Conservation (phyloP, 1,140 invertebrate genomes). For the Gerris buenoi region DNA sequence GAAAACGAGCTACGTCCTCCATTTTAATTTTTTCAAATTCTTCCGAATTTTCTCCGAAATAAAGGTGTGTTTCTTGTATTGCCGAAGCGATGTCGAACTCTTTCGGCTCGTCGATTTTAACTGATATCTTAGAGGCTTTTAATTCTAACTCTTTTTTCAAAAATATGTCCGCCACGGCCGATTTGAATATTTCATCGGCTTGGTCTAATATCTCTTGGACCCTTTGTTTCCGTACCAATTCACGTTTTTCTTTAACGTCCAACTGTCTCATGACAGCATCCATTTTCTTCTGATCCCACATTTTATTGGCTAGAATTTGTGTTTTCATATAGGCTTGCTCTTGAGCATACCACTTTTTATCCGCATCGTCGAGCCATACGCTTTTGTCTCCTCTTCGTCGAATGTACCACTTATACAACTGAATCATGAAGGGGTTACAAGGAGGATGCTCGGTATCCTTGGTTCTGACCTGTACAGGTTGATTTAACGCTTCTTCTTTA, state of each 20-base stretch:
- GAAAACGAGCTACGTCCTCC: background rate
- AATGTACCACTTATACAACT: constrained; percentile 8
- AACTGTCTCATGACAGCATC: constrained; percentile 6
- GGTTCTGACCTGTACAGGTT: background rate
- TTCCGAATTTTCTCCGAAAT: background rate
- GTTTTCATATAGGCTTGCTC: constrained; percentile 8
- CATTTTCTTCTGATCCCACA: background rate
- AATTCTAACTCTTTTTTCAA: background rate
- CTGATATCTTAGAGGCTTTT: background rate
- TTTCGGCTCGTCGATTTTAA: background rate
- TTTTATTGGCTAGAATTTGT: constrained; percentile 4
- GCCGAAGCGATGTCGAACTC: background rate
- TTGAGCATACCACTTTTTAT: constrained; percentile 10
- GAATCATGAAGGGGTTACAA: background rate
- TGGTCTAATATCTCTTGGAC: constrained; percentile 5
- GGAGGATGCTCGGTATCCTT: background rate
- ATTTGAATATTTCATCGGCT: constrained; percentile 8
- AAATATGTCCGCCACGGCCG: background rate
- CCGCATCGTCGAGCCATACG: constrained; percentile 5
- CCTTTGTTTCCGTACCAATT: background rate
- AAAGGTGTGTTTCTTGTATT: background rate
- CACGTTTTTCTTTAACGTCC: constrained; percentile 6
- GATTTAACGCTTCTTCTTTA: background rate
- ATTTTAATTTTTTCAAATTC: background rate
- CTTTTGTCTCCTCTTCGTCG: constrained; percentile 6